Evolutionary conservation across 2,113 vertebrate genomes (phyloP).

Genomic region (Sterrhoptilus dennistouni): DNA sequence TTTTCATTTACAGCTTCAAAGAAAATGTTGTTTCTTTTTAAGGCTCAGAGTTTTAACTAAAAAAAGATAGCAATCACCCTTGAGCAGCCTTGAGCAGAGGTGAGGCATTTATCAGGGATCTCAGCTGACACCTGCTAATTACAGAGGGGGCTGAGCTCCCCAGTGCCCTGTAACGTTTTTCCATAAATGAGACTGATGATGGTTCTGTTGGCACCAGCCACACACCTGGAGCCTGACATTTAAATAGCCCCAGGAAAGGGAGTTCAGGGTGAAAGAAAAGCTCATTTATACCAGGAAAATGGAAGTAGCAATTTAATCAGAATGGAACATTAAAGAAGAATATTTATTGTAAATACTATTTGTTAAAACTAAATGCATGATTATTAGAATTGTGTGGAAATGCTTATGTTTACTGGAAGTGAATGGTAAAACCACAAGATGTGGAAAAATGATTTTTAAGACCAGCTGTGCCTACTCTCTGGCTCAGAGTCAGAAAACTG

Average conservation of each 20-base stretch:
- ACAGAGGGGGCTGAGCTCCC: neutral
- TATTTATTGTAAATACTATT: neutral
- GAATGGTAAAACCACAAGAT: neutral
- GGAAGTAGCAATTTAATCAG: neutral
- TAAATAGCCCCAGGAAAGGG: neutral
- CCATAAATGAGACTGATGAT: neutral
- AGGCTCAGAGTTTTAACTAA: neutral
- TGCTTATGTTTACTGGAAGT: neutral
- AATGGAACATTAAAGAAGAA: neutral
- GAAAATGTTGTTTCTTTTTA: neutral
- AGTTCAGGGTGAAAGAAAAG: neutral
- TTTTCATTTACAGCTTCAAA: neutral
- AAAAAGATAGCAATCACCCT: neutral
- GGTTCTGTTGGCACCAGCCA: neutral
- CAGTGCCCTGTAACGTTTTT: neutral
- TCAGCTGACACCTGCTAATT: neutral
- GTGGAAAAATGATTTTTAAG: neutral
- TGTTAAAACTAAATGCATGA: neutral
- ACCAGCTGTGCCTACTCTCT: neutral
- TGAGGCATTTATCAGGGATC: neutral
- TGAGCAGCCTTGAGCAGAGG: neutral
- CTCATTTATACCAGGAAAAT: neutral
- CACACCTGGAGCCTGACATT: neutral
- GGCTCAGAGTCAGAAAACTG: neutral
- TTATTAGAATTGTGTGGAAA: neutral